These are phyloP conservation scores for Heliconius nattereri DNA, from an alignment of 1,140 invertebrate species.

Conservation along the genomic window DNA sequence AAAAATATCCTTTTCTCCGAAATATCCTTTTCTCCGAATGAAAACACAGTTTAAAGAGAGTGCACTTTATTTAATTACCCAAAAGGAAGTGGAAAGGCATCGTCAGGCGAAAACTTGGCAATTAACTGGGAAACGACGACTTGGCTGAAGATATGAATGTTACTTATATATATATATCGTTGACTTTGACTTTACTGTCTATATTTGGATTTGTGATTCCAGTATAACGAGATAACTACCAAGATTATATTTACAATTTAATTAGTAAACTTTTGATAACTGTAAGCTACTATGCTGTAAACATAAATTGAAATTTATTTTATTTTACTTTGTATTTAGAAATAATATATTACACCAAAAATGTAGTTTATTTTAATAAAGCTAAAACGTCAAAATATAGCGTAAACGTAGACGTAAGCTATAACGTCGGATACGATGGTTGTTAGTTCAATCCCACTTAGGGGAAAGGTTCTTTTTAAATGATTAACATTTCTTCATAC, in stretches of 20 bases:
- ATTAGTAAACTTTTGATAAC: not conserved
- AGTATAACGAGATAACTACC: not conserved
- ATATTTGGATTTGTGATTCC: not conserved
- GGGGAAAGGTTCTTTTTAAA: too few relatives aligned
- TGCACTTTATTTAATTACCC: constrained; percentile 56
- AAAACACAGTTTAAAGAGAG: constrained; percentile 44
- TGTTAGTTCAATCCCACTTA: too few relatives aligned
- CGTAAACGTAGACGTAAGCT: too few relatives aligned
- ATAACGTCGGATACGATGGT: too few relatives aligned
- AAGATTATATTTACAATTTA: not conserved
- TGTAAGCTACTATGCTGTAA: not conserved
- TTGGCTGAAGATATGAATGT: not conserved
- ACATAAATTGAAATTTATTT: not conserved
- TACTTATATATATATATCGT: not conserved
- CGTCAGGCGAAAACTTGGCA: constrained; percentile 52
- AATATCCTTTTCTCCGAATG: constrained; percentile 3
- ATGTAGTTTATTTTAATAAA: too few relatives aligned
- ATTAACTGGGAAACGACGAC: constrained; percentile 47
- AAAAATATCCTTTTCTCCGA: constrained; percentile 11
- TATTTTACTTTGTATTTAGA: too few relatives aligned
- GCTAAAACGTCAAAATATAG: too few relatives aligned
- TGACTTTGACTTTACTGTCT: not conserved
- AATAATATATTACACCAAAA: too few relatives aligned
- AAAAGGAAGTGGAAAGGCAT: constrained; percentile 51
- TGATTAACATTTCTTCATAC: too few relatives aligned